Percentiles rank a stretch among this genome's conserved stretches.
phyloP scores from a whole-genome alignment of 2,888 invertebrate genomes.

The Agrotis ipsilon region DNA sequence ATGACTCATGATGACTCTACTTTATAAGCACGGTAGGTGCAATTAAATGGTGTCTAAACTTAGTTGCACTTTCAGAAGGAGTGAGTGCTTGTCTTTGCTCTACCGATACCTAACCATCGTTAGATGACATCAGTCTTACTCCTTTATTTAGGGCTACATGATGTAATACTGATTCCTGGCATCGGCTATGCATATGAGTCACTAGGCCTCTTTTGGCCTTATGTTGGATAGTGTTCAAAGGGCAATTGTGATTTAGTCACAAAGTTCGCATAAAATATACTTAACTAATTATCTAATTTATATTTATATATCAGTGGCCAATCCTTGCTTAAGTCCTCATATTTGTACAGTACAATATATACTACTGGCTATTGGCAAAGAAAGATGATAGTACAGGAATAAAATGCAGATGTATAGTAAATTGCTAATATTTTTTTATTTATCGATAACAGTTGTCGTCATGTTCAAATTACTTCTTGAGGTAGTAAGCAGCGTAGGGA shows the following conservation, averaged over 20 bases:
- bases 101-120: not conserved
- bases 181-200: not conserved
- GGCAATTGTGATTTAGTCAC: not conserved
- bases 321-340: not conserved
- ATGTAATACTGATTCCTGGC: not conserved
- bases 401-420: conserved; percentile 3
- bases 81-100: not conserved
- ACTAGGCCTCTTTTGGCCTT: not conserved
- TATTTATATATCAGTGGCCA: not conserved
- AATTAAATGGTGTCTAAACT: not conserved
- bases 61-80: not conserved
- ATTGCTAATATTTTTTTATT: conserved; percentile 3
- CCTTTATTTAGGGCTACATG: not conserved
- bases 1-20: not conserved
- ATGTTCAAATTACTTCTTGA: conserved; percentile 37
- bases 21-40: not conserved
- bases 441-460: not conserved
- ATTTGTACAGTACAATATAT: no score
- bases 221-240: conserved; percentile 9
- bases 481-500: conserved; percentile 63
- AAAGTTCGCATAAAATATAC: no score
- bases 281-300: no score
- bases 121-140: not conserved
- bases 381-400: not conserved
- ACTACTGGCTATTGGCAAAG: no score